phyloP scores from a whole-genome alignment of 2,888 invertebrate species.

The Campoplex capitator region DNA sequence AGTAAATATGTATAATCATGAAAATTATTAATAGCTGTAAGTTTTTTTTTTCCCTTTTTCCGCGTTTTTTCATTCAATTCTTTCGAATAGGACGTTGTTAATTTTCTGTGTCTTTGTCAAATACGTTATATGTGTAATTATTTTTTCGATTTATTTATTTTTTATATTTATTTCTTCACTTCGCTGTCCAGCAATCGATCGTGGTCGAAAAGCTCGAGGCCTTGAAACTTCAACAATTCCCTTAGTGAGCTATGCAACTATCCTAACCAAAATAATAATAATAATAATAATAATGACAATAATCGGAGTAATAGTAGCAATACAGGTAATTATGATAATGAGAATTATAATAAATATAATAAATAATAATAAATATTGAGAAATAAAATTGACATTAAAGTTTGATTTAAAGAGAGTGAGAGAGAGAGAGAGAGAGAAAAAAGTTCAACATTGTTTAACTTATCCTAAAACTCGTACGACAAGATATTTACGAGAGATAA shows the following conservation, averaged over 20 bases:
- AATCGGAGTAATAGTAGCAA: background rate
- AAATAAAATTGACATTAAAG: constrained; percentile 22
- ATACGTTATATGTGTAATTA: constrained; percentile 71
- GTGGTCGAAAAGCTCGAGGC: constrained; percentile 69
- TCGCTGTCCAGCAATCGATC: constrained; percentile 32
- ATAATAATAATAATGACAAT: background rate
- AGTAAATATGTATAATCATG: constrained; percentile 66
- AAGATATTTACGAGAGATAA: constrained; percentile 36
- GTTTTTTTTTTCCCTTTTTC: constrained; percentile 47
- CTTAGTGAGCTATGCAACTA: constrained; percentile 61
- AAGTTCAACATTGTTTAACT: background rate
- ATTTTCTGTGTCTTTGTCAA: constrained; percentile 65
- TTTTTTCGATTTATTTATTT: constrained; percentile 59
- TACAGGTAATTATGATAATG: constrained; percentile 21
- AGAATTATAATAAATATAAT: constrained; percentile 13
- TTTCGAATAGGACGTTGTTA: constrained; percentile 45
- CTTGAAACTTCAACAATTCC: constrained; percentile 82
- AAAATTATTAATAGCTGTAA: constrained; percentile 71
- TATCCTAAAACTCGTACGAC: constrained; percentile 48
- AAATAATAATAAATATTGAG: constrained; percentile 29
- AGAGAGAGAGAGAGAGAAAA: background rate
- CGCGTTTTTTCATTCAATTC: constrained; percentile 22
- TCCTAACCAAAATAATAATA: constrained; percentile 55
- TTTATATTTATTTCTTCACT: constrained; percentile 71
- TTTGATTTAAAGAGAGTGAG: constrained; percentile 33